phyloP scores from a whole-genome alignment of 2,888 invertebrate species.

The Drosophila kuntzei region DNA sequence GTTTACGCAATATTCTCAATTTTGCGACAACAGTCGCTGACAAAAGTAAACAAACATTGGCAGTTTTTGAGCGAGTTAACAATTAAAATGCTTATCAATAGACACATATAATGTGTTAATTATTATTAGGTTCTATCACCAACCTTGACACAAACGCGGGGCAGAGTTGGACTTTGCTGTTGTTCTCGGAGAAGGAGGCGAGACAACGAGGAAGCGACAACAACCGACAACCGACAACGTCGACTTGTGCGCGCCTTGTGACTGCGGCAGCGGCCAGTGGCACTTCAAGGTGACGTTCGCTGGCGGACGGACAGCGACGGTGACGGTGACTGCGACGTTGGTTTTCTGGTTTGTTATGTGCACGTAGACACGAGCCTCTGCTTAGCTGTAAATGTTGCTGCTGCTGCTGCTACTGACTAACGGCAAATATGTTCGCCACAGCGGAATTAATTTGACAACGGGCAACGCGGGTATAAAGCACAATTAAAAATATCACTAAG shows the following conservation, averaged over 20 bases:
- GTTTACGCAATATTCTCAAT: conserved; percentile 47
- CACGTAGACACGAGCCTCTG: conserved; percentile 48
- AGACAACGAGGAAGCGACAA: conserved; percentile 10
- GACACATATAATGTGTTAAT: not conserved
- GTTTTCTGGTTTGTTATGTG: conserved; percentile 31
- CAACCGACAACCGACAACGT: conserved; percentile 36
- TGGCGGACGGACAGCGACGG: conserved; percentile 20
- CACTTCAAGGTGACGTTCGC: conserved; percentile 58
- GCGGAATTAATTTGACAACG: conserved; percentile 62
- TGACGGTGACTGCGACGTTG: conserved; percentile 8
- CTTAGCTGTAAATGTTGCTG: conserved; percentile 47
- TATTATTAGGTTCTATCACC: conserved; percentile 15
- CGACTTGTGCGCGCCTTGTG: conserved; percentile 58
- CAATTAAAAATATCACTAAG: conserved; percentile 77
- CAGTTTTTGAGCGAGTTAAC: conserved; percentile 19
- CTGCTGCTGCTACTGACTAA: conserved; percentile 24
- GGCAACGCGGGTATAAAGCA: conserved; percentile 27
- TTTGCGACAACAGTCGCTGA: conserved; percentile 12
- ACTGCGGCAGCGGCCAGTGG: conserved; percentile 46
- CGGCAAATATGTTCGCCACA: conserved; percentile 45
- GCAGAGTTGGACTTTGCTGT: conserved; percentile 33
- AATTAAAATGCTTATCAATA: conserved; percentile 36
- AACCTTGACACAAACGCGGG: conserved; percentile 47
- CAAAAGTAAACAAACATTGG: conserved; percentile 36
- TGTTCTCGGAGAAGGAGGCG: conserved; percentile 16